Conservation (phyloP, 2,113 vertebrate species). For the Callithrix jacchus region DNA sequence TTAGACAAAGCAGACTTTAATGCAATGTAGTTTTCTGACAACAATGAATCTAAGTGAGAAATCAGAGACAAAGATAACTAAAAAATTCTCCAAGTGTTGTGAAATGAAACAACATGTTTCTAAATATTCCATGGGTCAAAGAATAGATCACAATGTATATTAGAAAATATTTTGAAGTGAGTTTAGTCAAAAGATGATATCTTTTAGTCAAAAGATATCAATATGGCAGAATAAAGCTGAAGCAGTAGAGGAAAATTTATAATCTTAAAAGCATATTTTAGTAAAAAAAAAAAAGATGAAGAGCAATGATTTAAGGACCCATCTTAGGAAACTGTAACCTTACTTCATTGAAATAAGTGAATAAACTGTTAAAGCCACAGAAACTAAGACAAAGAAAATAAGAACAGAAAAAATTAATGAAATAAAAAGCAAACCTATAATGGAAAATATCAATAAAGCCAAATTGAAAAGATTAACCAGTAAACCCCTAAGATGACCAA, state of each 20-base stretch:
- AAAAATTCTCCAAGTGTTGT: conserved; percentile 11
- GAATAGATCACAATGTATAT: not conserved
- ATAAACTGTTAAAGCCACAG: not conserved
- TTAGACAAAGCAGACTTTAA: not conserved
- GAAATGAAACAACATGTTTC: not conserved
- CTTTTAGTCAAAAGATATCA: not conserved
- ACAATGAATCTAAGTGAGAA: not conserved
- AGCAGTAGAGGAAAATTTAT: not conserved
- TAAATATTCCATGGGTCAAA: not conserved
- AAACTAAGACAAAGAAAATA: not conserved
- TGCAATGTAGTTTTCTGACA: not conserved
- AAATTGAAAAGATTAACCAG: not conserved
- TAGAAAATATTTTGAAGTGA: conserved; percentile 13
- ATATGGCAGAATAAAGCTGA: not conserved
- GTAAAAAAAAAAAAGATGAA: conserved; percentile 2
- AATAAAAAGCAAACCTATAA: not conserved
- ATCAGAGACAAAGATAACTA: not conserved
- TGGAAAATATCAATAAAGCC: not conserved
- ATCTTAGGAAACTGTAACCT: not conserved
- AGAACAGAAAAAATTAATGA: not conserved
- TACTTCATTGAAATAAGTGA: not conserved
- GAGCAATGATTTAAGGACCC: not conserved
- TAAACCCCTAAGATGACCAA: not conserved
- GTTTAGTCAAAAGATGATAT: not conserved
- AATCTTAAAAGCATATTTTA: not conserved